Evolutionary conservation across 2,113 vertebrate genomes (phyloP).

Genomic region (Indicator maculatus): DNA sequence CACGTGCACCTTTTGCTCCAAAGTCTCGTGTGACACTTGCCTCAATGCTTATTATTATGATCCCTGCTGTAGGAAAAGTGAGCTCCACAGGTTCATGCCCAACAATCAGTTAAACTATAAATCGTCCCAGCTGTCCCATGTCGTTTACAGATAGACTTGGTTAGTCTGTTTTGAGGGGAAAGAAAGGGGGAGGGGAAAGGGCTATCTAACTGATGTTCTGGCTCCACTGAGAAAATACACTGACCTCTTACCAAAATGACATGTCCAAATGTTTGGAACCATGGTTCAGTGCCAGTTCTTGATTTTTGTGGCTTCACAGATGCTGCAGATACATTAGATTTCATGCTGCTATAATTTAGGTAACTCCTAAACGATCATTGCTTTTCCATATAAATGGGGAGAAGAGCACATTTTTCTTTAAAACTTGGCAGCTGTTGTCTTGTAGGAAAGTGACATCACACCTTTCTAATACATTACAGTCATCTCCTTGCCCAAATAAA

Average conservation of each 20-base stretch:
- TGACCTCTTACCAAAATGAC: constrained; percentile 48
- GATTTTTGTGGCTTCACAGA: constrained; percentile 52
- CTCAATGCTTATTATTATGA: constrained; percentile 90
- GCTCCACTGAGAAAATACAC: constrained; percentile 11
- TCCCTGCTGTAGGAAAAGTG: constrained; percentile 90
- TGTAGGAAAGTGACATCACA: background rate
- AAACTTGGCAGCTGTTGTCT: constrained; percentile 51
- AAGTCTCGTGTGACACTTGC: constrained; percentile 94
- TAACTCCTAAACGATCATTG: constrained; percentile 33
- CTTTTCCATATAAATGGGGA: constrained; percentile 42
- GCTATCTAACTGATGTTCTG: constrained; percentile 58
- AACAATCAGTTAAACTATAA: constrained; percentile 96
- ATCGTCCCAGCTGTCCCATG: constrained; percentile 88
- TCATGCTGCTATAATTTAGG: constrained; percentile 64
- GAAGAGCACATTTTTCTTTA: constrained; percentile 62
- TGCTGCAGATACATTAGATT: constrained; percentile 38
- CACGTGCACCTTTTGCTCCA: constrained; percentile 96
- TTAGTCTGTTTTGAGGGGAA: background rate
- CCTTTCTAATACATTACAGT: constrained; percentile 8
- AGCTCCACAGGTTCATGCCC: constrained; percentile 92
- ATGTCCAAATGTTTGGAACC: constrained; percentile 23
- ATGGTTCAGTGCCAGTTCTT: constrained; percentile 40
- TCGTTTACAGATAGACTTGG: constrained; percentile 88
- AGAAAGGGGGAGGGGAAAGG: constrained; percentile 74
- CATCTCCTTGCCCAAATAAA: constrained; percentile 34